Base-by-base conservation (phyloP, 2,113 vertebrate species). In the Cavia porcellus region DNA sequence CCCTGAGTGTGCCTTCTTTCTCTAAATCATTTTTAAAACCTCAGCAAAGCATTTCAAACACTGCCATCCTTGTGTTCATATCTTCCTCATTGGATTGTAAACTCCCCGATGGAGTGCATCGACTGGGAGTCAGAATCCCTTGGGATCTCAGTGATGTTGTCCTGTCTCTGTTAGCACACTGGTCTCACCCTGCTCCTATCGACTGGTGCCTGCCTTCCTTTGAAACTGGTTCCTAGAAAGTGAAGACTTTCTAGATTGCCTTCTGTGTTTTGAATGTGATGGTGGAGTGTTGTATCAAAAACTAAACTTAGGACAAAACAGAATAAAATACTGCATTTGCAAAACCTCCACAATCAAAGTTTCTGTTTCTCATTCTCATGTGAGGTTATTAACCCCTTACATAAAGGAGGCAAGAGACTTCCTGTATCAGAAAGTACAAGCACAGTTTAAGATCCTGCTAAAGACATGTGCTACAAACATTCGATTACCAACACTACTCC, bases 91-190 rank as follows among this genome's bases (percentile, higher is more conserved):
- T 10, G 80, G 20, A 85, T 0, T 19, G 11, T 30, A 45, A 95
- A 55, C 12, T n/a, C 72, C 72, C 6, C 0, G 0, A 30, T 22
- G 3, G 10, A 42, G 38, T 24, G 30, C 4, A 2, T 11, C 0
- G 42, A 38, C 4, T 55, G 61, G n/a, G 83, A 24, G 20, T 62
- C 59, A 52, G 9, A 87, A 22, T 42, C n/a, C 66, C 52, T 30
- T 28, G 64, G 38, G 30, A 64, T 10, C 8, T 38, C 5, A 7
- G 13, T 45, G n/a, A 0, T 3, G 30, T 11, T 7, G 6, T 32
- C 32, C 62, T 32, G 32, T 57, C 84, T 62, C 35, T 11, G 28
- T 15, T 7, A 12, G 35, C 47, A 38, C 4, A 15, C 8, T 19
- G 28, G 25, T 84, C 47, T 82, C n/a, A 55, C 59, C 52, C 42